Evolutionary conservation across 2,888 invertebrate species (phyloP), one percentile per base, ranked within the genome.

Genomic region (Perithous albicinctus): DNA sequence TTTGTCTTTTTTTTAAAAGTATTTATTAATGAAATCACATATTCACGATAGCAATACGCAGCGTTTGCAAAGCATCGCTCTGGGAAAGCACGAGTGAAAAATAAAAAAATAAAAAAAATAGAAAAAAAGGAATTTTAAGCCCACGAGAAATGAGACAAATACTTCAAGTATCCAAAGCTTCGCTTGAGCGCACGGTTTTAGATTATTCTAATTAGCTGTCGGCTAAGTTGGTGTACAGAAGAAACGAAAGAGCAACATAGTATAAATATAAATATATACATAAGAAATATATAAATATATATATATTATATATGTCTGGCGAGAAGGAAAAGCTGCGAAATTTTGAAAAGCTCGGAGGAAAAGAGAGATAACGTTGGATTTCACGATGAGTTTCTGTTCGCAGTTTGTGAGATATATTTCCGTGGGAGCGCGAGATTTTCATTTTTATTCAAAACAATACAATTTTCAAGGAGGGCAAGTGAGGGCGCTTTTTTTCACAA

Each of bases 171-270:
- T 70, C n/a, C n/a, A n/a, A 59, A 83, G 84, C 83, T 84, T 85
- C 73, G 85, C 84, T 84, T 82, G 76, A 51, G 38, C 48, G 29
- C 80, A 63, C 80, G 78, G 51, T 66, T 41, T 61, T 64, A 61
- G 56, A 67, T 38, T 43, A 41, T 29, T 72, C 66, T 66, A 64
- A 43, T 75, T 67, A n/a, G 69, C 64, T 73, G 84, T 86, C 82
- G 80, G 88, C 82, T 85, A 86, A 86, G 83, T 86, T 87, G 87
- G 84, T 88, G 86, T 89, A 88, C 86, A 87, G 88, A 88, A 84
- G 81, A 87, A 83, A 85, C 83, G 29, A 59, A 78, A 66, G 75
- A 69, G 76, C 72, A 69, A 80, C 76, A 83, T 81, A 84, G 70
- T 56, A 78, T 26, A 72, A 80, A 18, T 73, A 82, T 82, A 76